phyloP scores from a whole-genome alignment of 2,113 vertebrate species.

The Numida meleagris region DNA sequence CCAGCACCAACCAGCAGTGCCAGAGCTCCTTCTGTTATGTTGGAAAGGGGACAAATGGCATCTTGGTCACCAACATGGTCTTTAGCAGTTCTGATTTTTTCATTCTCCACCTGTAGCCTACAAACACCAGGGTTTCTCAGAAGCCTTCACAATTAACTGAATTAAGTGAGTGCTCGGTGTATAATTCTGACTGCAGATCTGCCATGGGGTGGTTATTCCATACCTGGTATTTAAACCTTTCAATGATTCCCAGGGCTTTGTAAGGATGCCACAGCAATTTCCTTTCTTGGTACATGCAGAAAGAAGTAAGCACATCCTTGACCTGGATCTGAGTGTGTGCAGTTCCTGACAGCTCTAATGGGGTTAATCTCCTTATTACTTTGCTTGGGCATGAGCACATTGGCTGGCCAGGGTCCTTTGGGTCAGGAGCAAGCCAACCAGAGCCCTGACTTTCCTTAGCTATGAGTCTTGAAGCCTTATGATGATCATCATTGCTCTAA shows the following conservation, averaged over 20 bases:
- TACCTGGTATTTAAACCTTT: not conserved
- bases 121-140: not conserved
- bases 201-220: not conserved
- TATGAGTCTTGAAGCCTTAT: not conserved
- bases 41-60: not conserved
- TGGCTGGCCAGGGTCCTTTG: not conserved
- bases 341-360: not conserved
- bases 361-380: slow-evolving; percentile 24
- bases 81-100: not conserved
- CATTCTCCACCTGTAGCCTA: not conserved
- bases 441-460: not conserved
- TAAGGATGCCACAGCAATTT: not conserved
- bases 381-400: not conserved
- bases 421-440: not conserved
- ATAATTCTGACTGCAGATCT: not conserved
- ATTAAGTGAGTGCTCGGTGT: not conserved
- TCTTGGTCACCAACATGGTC: not conserved
- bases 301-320: not conserved
- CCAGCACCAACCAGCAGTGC: not conserved
- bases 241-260: not conserved
- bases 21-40: not conserved
- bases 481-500: not conserved
- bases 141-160: not conserved
- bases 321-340: not conserved
- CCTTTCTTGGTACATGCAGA: not conserved